These are phyloP conservation scores for Drosophila monieri DNA, from an alignment of 2,888 invertebrate species.

Conservation along the genomic window DNA sequence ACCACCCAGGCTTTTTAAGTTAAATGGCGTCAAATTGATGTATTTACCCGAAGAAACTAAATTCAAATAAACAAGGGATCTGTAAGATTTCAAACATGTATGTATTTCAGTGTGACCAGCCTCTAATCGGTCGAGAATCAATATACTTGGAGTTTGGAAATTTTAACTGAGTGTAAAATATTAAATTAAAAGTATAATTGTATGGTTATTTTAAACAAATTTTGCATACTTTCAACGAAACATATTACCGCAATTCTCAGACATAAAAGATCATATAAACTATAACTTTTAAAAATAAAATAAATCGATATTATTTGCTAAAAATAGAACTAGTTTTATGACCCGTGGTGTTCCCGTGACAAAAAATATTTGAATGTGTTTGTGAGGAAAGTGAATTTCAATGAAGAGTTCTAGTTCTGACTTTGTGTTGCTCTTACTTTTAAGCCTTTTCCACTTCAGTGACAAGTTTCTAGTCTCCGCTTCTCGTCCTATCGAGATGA, in stretches of 20 bases:
- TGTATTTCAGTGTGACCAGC: slow-evolving; percentile 14
- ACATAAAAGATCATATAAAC: not conserved
- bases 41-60: slow-evolving; percentile 29
- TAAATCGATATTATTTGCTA: not conserved
- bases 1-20: slow-evolving; percentile 30
- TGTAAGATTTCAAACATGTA: slow-evolving; percentile 21
- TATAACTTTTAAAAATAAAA: not conserved
- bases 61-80: slow-evolving; percentile 52
- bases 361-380: slow-evolving; percentile 3
- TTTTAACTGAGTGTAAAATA: not conserved
- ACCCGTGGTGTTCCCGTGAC: slow-evolving; percentile 1
- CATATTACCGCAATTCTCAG: not conserved
- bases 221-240: not conserved
- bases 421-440: not conserved
- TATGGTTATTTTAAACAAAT: not conserved
- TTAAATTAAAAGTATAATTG: not conserved
- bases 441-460: not conserved
- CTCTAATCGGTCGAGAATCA: not conserved
- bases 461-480: not conserved
- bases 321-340: not conserved
- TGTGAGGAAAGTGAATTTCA: slow-evolving; percentile 5
- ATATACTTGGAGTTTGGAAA: not conserved
- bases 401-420: slow-evolving; percentile 5
- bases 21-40: slow-evolving; percentile 57
- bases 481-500: slow-evolving; percentile 37